phyloP scores from a whole-genome alignment of 2,797 vertebrate genomes.

The Microctenopoma steveboyesi region DNA sequence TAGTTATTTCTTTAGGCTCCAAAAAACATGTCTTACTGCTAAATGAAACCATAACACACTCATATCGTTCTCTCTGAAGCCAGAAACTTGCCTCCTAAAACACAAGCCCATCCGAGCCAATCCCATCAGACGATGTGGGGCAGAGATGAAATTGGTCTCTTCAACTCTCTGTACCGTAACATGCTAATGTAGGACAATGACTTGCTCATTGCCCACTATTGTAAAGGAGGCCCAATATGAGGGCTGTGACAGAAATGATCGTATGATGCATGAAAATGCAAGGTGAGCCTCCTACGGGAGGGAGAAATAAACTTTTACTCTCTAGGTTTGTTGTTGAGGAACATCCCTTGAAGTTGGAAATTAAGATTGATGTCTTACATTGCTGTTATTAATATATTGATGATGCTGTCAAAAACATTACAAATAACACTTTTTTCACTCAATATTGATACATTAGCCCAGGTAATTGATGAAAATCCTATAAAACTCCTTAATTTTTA shows the following conservation, averaged over 20 bases:
- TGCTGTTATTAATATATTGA: slow-evolving; percentile 78
- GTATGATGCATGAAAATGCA: slow-evolving; percentile 54
- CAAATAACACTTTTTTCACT: slow-evolving; percentile 65
- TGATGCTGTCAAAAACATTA: slow-evolving; percentile 75
- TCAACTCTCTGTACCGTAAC: slow-evolving; percentile 75
- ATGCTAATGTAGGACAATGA: slow-evolving; percentile 78
- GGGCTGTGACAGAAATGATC: slow-evolving; percentile 56
- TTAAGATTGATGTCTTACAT: slow-evolving; percentile 75
- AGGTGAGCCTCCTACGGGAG: neutral
- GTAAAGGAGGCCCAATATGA: slow-evolving; percentile 62
- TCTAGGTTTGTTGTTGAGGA: slow-evolving; percentile 29
- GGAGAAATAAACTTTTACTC: slow-evolving; percentile 24
- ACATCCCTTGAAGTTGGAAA: slow-evolving; percentile 62
- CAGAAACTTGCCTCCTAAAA: slow-evolving; percentile 61
- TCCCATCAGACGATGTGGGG: slow-evolving; percentile 66
- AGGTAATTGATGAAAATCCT: slow-evolving; percentile 98
- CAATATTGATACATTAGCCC: slow-evolving; percentile 80
- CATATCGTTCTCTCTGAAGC: slow-evolving; percentile 74
- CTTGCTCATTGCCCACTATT: slow-evolving; percentile 75
- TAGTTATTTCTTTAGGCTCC: slow-evolving; percentile 50
- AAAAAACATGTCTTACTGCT: slow-evolving; percentile 66
- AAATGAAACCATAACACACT: slow-evolving; percentile 59
- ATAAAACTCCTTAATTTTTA: slow-evolving; percentile 95
- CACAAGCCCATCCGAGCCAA: slow-evolving; percentile 67
- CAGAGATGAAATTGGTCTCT: slow-evolving; percentile 73